Evolutionary conservation across 2,888 invertebrate species (phyloP).

Genomic region (Drosophila atripex): DNA sequence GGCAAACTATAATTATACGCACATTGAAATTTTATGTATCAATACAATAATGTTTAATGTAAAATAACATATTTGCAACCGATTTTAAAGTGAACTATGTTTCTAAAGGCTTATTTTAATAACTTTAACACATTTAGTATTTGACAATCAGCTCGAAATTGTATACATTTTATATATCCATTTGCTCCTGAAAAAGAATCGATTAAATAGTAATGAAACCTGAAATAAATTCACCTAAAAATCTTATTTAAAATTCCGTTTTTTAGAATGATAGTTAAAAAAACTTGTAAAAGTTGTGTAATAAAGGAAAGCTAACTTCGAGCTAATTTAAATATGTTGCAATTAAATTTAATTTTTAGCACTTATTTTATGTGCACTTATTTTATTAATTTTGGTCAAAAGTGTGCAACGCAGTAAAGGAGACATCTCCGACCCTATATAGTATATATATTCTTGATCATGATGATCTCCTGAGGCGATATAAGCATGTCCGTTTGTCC

Average conservation of each 20-base stretch:
- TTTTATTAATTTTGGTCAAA: no score
- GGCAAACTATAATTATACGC: constrained; percentile 89
- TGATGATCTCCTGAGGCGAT: no score
- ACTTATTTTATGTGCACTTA: no score
- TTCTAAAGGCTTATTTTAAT: not conserved
- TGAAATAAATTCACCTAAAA: constrained; percentile 3
- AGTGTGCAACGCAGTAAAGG: no score
- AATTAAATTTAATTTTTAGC: no score
- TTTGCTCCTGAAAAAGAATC: not conserved
- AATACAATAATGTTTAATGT: not conserved
- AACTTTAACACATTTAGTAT: not conserved
- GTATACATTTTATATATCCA: not conserved
- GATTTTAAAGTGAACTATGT: not conserved
- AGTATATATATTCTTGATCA: no score
- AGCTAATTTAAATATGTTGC: no score
- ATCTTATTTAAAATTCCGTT: not conserved
- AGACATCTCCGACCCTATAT: no score
- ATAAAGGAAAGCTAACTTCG: not conserved
- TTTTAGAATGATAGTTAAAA: not conserved
- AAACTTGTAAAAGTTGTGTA: not conserved
- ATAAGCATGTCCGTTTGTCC: no score
- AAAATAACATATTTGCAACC: not conserved
- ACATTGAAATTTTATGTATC: constrained; percentile 44
- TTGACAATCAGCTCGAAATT: not conserved
- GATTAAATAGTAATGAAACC: not conserved